A percentile compares a stretch with the other conserved stretches of the same genome.
phyloP scores from a whole-genome alignment of 1,140 invertebrate species.

The Cyclina sinensis region DNA sequence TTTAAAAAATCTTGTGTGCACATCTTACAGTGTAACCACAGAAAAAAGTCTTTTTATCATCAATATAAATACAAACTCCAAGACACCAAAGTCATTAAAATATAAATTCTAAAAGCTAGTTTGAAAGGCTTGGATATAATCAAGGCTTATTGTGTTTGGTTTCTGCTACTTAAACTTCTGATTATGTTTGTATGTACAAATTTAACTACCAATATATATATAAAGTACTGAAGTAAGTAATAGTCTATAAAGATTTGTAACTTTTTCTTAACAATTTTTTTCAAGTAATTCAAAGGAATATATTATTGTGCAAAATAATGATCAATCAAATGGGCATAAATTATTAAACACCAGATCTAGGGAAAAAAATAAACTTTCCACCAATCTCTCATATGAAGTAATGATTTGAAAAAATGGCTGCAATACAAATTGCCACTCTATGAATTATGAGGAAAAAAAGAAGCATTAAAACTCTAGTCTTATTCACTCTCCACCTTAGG shows the following conservation, averaged over 20 bases:
- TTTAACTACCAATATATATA: not conserved
- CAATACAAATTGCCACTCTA: conserved; percentile 9
- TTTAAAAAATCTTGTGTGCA: not conserved
- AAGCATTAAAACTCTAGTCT: conserved; percentile 33
- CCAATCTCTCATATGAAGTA: not conserved
- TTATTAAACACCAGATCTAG: conserved; percentile 32
- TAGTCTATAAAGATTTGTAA: not conserved
- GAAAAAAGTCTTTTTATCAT: not conserved
- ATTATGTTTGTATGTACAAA: not conserved
- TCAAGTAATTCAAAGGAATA: not conserved
- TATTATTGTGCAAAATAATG: conserved; percentile 12
- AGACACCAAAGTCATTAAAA: not conserved
- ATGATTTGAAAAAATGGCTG: conserved; percentile 47
- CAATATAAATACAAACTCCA: not conserved
- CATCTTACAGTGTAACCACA: not conserved
- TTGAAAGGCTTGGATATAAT: not conserved
- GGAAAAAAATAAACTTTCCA: conserved; percentile 47
- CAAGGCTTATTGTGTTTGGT: not conserved
- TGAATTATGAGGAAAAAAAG: not conserved
- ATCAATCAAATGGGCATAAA: not conserved
- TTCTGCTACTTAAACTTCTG: not conserved
- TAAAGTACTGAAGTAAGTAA: not conserved
- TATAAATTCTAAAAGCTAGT: not conserved
- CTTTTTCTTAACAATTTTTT: not conserved
- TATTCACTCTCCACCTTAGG: not conserved